phyloP scores from a whole-genome alignment of 2,797 vertebrate species.

The Parauchenoglanis punctatus region DNA sequence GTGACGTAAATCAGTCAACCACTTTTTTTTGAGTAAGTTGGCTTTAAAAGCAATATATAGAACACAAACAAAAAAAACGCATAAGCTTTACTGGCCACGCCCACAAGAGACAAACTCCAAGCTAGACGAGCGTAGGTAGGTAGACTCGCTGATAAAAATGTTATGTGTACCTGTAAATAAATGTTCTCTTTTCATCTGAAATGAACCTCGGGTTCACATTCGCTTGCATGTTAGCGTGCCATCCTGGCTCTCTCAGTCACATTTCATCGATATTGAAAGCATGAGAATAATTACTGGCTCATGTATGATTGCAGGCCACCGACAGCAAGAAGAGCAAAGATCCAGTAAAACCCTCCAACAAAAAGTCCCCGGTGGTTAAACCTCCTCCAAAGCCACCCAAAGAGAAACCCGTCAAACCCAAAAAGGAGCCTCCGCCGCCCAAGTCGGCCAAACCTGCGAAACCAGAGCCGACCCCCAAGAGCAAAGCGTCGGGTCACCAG shows the following conservation, averaged over 20 bases:
- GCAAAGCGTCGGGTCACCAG: slow-evolving; percentile 79
- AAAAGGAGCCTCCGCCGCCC: slow-evolving; percentile 76
- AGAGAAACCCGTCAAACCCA: slow-evolving; percentile 86
- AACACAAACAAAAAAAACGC: neutral
- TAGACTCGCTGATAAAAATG: too few species aligned
- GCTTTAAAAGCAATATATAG: neutral
- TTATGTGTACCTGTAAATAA: neutral
- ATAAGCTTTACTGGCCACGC: neutral
- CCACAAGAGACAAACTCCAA: neutral
- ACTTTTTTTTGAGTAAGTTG: neutral
- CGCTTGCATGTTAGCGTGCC: neutral
- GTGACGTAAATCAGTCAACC: neutral
- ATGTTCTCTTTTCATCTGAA: neutral
- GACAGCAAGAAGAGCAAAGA: slow-evolving; percentile 78
- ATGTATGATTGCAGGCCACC: slow-evolving; percentile 76
- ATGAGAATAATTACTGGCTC: neutral
- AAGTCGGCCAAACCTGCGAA: slow-evolving; percentile 65
- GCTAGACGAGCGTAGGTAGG: too few species aligned
- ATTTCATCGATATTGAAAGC: neutral
- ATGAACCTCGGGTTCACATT: neutral
- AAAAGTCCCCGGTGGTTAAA: slow-evolving; percentile 78
- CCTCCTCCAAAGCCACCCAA: slow-evolving; percentile 70
- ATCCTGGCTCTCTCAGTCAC: neutral
- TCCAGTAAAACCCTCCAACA: slow-evolving; percentile 71
- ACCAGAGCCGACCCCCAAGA: slow-evolving; percentile 80